Conservation (phyloP, 2,888 invertebrate species). For the Cetonia aurata region DNA sequence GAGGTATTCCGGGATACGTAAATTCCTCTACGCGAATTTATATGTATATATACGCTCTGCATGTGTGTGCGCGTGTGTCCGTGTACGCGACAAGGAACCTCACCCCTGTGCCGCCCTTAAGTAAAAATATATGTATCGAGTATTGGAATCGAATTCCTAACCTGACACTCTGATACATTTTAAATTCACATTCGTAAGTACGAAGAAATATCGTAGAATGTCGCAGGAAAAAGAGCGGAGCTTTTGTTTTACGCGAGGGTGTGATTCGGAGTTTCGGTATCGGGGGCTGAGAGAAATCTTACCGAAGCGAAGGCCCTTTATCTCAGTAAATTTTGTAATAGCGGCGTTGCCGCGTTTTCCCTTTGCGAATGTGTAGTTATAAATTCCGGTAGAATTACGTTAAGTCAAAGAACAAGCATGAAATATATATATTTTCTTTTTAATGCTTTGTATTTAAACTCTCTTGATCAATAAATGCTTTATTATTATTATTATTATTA, state of each 20-base stretch:
- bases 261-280: slow-evolving; percentile 43
- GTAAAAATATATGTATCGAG: slow-evolving; percentile 68
- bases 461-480: too few species aligned
- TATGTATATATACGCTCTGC: background rate
- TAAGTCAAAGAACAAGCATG: too few species aligned
- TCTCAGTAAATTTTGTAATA: background rate
- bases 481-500: too few species aligned
- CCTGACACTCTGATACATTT: slow-evolving; percentile 65
- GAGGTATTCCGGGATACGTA: slow-evolving; percentile 66
- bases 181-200: slow-evolving; percentile 66
- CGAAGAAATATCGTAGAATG: slow-evolving; percentile 49
- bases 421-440: too few species aligned
- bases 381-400: too few species aligned
- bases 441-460: too few species aligned
- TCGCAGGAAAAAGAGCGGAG: slow-evolving; percentile 35
- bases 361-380: too few species aligned
- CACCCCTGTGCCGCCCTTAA: slow-evolving; percentile 64
- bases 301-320: slow-evolving; percentile 7
- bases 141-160: slow-evolving; percentile 65
- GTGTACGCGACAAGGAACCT: slow-evolving; percentile 54
- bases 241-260: slow-evolving; percentile 48
- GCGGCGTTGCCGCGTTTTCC: too few species aligned
- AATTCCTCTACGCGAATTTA: slow-evolving; percentile 61
- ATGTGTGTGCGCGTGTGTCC: too few species aligned
- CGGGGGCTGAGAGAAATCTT: slow-evolving; percentile 15